phyloP scores from a whole-genome alignment of 1,140 invertebrate species.

The Charaxes varanes region DNA sequence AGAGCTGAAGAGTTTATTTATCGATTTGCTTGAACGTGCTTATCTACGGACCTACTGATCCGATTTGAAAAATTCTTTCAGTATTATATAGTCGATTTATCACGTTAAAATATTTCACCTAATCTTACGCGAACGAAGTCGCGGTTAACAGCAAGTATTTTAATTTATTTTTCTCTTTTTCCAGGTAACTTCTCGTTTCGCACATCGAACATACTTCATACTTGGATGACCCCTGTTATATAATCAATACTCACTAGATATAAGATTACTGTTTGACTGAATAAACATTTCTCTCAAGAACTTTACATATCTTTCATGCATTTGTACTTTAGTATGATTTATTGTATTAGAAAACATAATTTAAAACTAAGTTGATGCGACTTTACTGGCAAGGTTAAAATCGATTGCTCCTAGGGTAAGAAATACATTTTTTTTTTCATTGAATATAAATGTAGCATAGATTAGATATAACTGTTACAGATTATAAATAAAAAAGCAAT shows the following conservation, averaged over 20 bases:
- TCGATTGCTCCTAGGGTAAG: slow-evolving; percentile 11
- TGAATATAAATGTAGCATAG: slow-evolving; percentile 12
- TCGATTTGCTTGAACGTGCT: too few species aligned
- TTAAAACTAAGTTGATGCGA: slow-evolving; percentile 28
- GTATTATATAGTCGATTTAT: too few species aligned
- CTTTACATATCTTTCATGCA: slow-evolving; percentile 62
- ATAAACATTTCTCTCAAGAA: slow-evolving; percentile 37
- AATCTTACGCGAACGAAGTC: too few species aligned
- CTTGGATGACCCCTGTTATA: slow-evolving; percentile 13
- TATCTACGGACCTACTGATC: too few species aligned
- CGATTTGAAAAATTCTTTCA: too few species aligned
- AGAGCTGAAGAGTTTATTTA: too few species aligned
- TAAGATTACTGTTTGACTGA: slow-evolving; percentile 54
- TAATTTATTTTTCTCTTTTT: slow-evolving; percentile 31
- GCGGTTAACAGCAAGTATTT: neutral
- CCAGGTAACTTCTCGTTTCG: slow-evolving; percentile 36
- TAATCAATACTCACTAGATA: slow-evolving; percentile 62
- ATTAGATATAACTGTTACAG: slow-evolving; percentile 8
- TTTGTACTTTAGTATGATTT: slow-evolving; percentile 64
- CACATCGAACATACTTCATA: slow-evolving; percentile 18
- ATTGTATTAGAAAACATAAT: slow-evolving; percentile 41
- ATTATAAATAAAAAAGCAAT: slow-evolving; percentile 14
- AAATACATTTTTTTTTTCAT: slow-evolving; percentile 6
- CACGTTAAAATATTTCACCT: too few species aligned
- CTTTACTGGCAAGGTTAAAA: slow-evolving; percentile 31